Evolutionary conservation across 2,797 vertebrate species (phyloP), one percentile per base, ranked within the genome.

Genomic region (Ciconia nigra): DNA sequence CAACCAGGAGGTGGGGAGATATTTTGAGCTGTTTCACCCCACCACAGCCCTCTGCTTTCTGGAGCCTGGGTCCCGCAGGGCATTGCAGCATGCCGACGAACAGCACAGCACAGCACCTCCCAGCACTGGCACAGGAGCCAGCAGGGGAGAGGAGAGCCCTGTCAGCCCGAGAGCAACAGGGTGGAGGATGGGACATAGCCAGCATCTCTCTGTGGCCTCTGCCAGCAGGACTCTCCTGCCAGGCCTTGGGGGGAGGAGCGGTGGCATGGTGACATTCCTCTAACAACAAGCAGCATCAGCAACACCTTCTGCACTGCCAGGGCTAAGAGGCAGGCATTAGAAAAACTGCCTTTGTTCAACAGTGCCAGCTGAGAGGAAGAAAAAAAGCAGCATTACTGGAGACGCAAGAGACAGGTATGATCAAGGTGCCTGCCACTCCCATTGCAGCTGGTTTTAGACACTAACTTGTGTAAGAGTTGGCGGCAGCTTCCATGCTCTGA

Each of bases 21-120:
- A 55, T 24, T 65, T 44, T 0, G 2, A 70, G 35, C 22, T 76
- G 25, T 59, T 9, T 41, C 49, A 84, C 52, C 37, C 42, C 39
- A 61, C 16, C 47, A 46, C 52, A 66, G n/a, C 41, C 25, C 25
- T 84, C 57, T 54, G 79, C 52, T 39, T 74, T 47, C 46, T 33
- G 35, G 24, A 87, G 31, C 42, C 54, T 29, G 54, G 10, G 25
- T 55, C 66, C 44, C 2, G 1, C 22, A 61, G 73, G 11, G 39
- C 28, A 41, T 15, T 26, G 33, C n/a, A 71, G 39, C 52, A n/a
- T 0, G 1, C 17, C 2, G 3, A 31, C 5, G 1, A 55, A 37
- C 10, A 44, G 54, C 25, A n/a, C 10, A 44, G 54, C 25, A n/a
- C 39, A 18, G 37, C 19, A 31, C 37, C 59, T 66, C 21, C 18